phyloP scores from a whole-genome alignment of 2,797 vertebrate species.

The Caiman crocodilus region DNA sequence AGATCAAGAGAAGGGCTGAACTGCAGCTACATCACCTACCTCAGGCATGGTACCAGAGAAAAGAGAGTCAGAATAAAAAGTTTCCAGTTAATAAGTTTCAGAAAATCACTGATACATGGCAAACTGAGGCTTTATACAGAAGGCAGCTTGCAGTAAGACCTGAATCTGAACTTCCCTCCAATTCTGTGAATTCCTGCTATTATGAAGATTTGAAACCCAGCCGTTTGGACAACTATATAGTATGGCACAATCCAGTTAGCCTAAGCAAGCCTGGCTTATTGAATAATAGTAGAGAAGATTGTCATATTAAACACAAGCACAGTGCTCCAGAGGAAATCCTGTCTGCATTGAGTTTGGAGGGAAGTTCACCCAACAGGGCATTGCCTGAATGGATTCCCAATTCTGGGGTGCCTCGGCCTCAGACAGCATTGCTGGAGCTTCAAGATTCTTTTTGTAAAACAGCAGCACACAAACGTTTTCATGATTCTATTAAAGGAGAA shows the following conservation, averaged over 20 bases:
- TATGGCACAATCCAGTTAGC: constrained; percentile 23
- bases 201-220: constrained; percentile 51
- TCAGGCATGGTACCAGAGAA: background rate
- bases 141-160: constrained; percentile 47
- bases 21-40: background rate
- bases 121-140: constrained; percentile 60
- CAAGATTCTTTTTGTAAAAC: constrained; percentile 84
- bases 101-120: constrained; percentile 72
- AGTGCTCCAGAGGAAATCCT: constrained; percentile 1
- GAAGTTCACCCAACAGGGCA: background rate
- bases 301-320: constrained; percentile 9
- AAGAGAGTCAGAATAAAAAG: constrained; percentile 6
- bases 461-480: constrained; percentile 76
- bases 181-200: constrained; percentile 37
- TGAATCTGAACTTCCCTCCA: constrained; percentile 1
- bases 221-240: constrained; percentile 17
- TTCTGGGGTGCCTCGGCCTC: constrained; percentile 1
- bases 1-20: constrained; percentile 42
- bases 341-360: background rate
- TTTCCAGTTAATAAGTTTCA: constrained; percentile 20
- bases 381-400: constrained; percentile 41
- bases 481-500: constrained; percentile 65
- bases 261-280: constrained; percentile 40
- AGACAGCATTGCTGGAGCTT: constrained; percentile 74
- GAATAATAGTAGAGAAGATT: background rate